Percentiles rank a stretch among this genome's conserved stretches.
Evolutionary conservation across 1,140 invertebrate genomes (phyloP).

Genomic region (Psilanteris sp.): DNA sequence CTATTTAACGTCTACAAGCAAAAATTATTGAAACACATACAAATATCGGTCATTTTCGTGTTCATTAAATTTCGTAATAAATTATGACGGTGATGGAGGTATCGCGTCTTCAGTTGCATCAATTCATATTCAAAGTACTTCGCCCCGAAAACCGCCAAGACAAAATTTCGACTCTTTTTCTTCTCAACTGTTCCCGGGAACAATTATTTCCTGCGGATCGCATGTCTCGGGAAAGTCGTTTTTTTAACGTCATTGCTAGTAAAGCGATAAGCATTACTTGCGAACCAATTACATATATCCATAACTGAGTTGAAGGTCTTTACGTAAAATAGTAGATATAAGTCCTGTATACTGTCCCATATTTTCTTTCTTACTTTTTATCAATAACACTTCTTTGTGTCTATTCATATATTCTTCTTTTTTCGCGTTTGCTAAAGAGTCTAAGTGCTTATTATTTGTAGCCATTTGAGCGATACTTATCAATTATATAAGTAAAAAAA

Average conservation of each 20-base stretch:
- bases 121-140: no score
- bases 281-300: constrained; percentile 63
- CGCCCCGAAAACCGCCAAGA: no score
- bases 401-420: constrained; percentile 53
- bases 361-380: constrained; percentile 63
- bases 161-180: constrained; percentile 17
- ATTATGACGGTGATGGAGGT: no score
- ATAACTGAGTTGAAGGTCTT: constrained; percentile 64
- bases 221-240: constrained; percentile 57
- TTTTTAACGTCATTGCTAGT: constrained; percentile 65
- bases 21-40: no score
- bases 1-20: no score
- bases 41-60: no score
- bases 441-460: constrained; percentile 58
- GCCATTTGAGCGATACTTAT: constrained; percentile 38
- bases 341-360: constrained; percentile 59
- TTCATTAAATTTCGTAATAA: no score
- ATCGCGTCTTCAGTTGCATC: no score
- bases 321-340: constrained; percentile 65
- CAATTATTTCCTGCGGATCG: constrained; percentile 45
- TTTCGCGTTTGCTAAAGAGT: constrained; percentile 65
- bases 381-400: constrained; percentile 51
- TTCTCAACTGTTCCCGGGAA: constrained; percentile 26
- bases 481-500: constrained; percentile 62
- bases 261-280: constrained; percentile 65